These are phyloP conservation scores for Nomada fucata DNA, from an alignment of 2,888 invertebrate species.

Conservation along the genomic window DNA sequence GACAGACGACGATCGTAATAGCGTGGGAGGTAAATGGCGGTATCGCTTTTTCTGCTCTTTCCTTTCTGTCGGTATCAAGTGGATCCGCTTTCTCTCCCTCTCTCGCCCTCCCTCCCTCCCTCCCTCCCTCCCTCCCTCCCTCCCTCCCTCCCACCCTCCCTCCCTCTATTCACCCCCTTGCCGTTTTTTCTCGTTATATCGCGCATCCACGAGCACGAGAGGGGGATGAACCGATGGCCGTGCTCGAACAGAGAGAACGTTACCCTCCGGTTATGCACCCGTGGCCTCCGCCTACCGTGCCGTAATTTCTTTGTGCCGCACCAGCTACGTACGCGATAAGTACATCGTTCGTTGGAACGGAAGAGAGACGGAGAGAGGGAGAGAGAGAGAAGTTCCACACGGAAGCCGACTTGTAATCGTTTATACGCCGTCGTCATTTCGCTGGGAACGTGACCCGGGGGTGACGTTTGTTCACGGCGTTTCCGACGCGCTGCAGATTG, in stretches of 20 bases:
- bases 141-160: too few species aligned
- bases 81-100: not conserved
- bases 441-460: constrained; percentile 52
- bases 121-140: too few species aligned
- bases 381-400: constrained; percentile 30
- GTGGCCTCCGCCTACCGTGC: constrained; percentile 18
- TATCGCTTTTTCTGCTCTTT: not conserved
- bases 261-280: constrained; percentile 44
- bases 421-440: constrained; percentile 38
- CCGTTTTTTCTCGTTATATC: constrained; percentile 22
- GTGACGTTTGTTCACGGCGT: constrained; percentile 38
- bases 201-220: constrained; percentile 17
- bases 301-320: constrained; percentile 51
- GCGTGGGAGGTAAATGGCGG: too few species aligned
- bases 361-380: not conserved
- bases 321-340: constrained; percentile 49
- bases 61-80: constrained; percentile 1
- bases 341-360: constrained; percentile 32
- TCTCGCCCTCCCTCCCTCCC: too few species aligned
- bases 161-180: not conserved
- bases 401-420: constrained; percentile 43
- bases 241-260: not conserved
- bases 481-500: constrained; percentile 37
- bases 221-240: constrained; percentile 12
- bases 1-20: too few species aligned